Base-by-base conservation (phyloP, 2,797 vertebrate species). In the Carcharodon carcharias region DNA sequence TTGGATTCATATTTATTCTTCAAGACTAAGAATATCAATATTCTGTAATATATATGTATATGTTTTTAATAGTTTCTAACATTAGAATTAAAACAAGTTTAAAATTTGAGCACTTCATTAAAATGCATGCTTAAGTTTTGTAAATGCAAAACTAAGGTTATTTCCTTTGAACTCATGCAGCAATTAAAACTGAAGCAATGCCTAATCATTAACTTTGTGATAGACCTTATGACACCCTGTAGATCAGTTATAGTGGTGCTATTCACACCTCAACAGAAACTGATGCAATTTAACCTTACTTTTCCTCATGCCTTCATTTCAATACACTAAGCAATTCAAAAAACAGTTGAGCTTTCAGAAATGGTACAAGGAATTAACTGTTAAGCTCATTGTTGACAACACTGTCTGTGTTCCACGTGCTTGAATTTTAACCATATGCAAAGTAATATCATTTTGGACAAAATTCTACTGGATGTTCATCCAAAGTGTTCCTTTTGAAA, bases 171-270 rank as follows among this genome's bases (percentile, higher is more conserved):
- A 67, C 63, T 93, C 61, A 28, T 8, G 61, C 63, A 93, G n/a
- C 91, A 93, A n/a, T 58, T 61, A 61, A 61, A 91, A 91, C 31
- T 91, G 31, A 61, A 91, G 58, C 31, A 63, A 14, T 14, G 18
- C 23, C n/a, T 93, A 93, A 31, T 45, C 35, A 92, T 92, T 92
- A 92, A 92, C 89, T 61, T n/a, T 8, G 82, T 85, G 35, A 67
- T 93, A 93, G n/a, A 93, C 91, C 61, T 93, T 67, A n/a, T 93
- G 18, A 93, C 40, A 85, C 45, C 1, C 63, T 65, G 63, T 23
- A 26, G 61, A 67, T 67, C 18, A 26, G 45, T 45, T 65, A 40
- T 67, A 28, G n/a, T 45, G 61, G 40, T 93, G 21, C n/a, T 45
- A 28, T 65, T 93, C n/a, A 61, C 31, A 61, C 5, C 35, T 85